Evolutionary conservation across 64 coral and sea anemone species (phyloP), one percentile per base, ranked within the genome.

Genomic region (Stichodactyla mertensii): DNA sequence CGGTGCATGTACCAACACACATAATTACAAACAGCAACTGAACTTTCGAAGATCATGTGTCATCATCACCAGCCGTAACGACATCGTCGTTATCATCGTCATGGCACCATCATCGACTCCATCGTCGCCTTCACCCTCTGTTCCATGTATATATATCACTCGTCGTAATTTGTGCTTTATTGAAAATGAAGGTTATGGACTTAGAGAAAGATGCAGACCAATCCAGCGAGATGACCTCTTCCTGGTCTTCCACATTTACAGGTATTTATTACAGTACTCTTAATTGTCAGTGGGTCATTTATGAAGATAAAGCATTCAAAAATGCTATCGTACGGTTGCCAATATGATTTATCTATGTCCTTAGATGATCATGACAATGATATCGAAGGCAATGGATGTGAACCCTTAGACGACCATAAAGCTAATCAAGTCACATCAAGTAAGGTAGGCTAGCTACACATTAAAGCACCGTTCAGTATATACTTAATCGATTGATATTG

Each of bases 231-330:
- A 4, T 31, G 26, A 51, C 51, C 1, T 51, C 77, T 31, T 79
- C 77, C 15, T 79, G 27, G 77, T 79, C 27, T 6, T 79, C 77
- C 10, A 79, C 77, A 79, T 10, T 79, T 79, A 51, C 77, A 79
- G 77, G 77, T 79, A 16, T 18, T 4, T 64, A 64, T 18, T 6
- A 16, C 6, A 6, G 15, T 19, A 18, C 15, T 64, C 36, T 45
- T 45, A 3, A 0, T 45, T 3, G 36, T 45, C 36, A 45, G 36
- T 45, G 36, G 36, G 36, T 45, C 36, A 45, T 45, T 45, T 45
- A 2, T 45, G 36, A 45, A 45, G 36, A 45, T 45, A 45, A 45
- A 45, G 36, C 36, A 45, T 45, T 2, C 36, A 45, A 45, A 45
- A 45, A 45, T 45, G 36, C 36, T 45, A 45, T 45, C 36, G 36